A percentile compares a stretch with the other conserved stretches of the same genome.
Conservation (phyloP, 2,888 invertebrate genomes). For the Hydropsyche betteni region DNA sequence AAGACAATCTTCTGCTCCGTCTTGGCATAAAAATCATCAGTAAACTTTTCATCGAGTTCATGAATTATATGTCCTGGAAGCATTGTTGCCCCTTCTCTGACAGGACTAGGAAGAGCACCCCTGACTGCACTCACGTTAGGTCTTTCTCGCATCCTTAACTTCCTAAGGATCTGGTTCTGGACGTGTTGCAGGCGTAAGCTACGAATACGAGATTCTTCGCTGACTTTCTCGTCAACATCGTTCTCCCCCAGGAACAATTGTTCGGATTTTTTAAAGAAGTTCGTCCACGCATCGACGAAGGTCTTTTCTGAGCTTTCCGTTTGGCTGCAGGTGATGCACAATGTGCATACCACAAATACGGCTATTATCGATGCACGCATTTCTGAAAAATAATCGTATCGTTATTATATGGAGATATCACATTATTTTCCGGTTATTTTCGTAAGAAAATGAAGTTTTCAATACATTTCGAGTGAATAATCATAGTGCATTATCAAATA, state of each 20-base stretch:
- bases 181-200: conserved; percentile 81
- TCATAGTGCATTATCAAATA: too few species aligned
- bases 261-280: conserved; percentile 25
- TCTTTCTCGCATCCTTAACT: conserved; percentile 78
- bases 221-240: conserved; percentile 31
- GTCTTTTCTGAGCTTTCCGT: conserved; percentile 6
- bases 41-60: conserved; percentile 61
- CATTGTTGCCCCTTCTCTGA: conserved; percentile 76
- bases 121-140: conserved; percentile 72
- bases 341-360: background rate
- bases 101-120: conserved; percentile 76
- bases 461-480: too few species aligned
- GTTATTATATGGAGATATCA: too few species aligned
- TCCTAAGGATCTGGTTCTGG: conserved; percentile 85
- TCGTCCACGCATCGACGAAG: conserved; percentile 23
- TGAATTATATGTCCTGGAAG: conserved; percentile 53
- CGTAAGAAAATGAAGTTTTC: too few species aligned
- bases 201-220: conserved; percentile 59
- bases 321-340: too few species aligned
- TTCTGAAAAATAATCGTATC: background rate
- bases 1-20: conserved; percentile 87
- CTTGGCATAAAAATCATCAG: conserved; percentile 84
- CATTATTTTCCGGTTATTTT: too few species aligned
- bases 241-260: conserved; percentile 38
- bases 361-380: background rate